Evolutionary conservation across 2,888 invertebrate species (phyloP), one percentile per base, ranked within the genome.

Genomic region (Tenthredo mesomela): DNA sequence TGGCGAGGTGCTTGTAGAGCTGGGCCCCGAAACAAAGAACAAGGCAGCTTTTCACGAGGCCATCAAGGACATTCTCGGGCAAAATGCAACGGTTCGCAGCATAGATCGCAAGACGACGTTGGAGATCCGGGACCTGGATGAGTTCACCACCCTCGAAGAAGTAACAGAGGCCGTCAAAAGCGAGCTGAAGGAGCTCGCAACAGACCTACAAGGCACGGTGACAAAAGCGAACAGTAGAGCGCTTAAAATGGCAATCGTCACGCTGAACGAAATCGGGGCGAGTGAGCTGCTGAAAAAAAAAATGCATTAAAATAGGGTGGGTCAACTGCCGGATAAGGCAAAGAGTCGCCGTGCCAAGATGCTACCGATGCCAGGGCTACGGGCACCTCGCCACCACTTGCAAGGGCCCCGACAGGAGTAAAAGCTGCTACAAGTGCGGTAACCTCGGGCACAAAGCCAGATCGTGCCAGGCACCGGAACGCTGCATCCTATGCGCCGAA

Each of bases 381-480:
- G 85, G 84, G 40, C 85, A 85, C 84, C 12, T 21, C 21, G 71
- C 73, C 25, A 43, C 82, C 85, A 2, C 84, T 75, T 15, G 40
- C 33, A 29, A 86, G 86, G 61, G 85, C 18, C 85, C 87, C 1
- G 88, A 89, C 54, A 40, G 88, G 58, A 85, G 85, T n/a, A 77
- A 61, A 0, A 54, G 85, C 21, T 89, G 88, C 85, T 88, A 77
- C 75, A 86, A 83, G 67, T 89, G 88, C 71, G 43, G 43, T 2
- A 43, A 10, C 43, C 43, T 10, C 43, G 43, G 43, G 43, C 43
- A 43, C 10, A 43, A 43, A 10, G 43, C 43, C 43, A 43, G 43
- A 43, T 43, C 43, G 10, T 43, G 43, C 43, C 43, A 43, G 43
- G 43, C 43, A 9, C 43, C 43, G 10, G 43, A 43, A 43, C 43